These are phyloP conservation scores for Hyperoplus lanceolatus DNA, from an alignment of 2,797 vertebrate species.

Conservation along the genomic window DNA sequence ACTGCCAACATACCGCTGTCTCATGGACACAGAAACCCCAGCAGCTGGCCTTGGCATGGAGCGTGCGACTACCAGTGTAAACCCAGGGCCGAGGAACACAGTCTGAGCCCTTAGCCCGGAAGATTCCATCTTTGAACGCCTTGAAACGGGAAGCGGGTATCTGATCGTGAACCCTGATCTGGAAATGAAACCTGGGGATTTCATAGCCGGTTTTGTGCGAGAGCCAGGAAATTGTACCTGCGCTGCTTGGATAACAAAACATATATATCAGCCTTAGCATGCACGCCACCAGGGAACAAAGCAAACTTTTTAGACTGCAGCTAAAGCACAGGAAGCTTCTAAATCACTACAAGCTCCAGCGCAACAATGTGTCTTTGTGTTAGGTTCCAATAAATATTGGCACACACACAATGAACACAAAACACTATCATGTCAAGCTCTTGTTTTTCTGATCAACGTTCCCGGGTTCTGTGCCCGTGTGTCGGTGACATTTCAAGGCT, in stretches of 20 bases:
- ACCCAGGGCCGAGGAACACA: constrained; percentile 45
- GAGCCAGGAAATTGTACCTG: constrained; percentile 60
- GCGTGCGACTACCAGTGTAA: constrained; percentile 40
- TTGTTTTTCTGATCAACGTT: constrained; percentile 5
- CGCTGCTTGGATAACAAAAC: constrained; percentile 37
- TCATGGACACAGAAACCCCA: constrained; percentile 75
- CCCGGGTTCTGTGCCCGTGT: constrained; percentile 12
- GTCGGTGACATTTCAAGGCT: constrained; percentile 59
- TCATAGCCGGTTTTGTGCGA: constrained; percentile 46
- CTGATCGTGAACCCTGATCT: constrained; percentile 47
- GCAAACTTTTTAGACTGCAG: constrained; percentile 14
- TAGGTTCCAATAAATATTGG: constrained; percentile 49
- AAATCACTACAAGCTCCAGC: constrained; percentile 20
- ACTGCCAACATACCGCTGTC: constrained; percentile 67
- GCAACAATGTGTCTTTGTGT: constrained; percentile 52
- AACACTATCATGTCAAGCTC: constrained; percentile 14
- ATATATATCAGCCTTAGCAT: constrained; percentile 28
- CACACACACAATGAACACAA: constrained; percentile 21
- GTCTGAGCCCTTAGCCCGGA: constrained; percentile 46
- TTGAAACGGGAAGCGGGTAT: constrained; percentile 49
- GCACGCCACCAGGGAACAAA: constrained; percentile 23
- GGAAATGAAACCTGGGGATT: constrained; percentile 59
- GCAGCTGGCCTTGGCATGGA: constrained; percentile 74
- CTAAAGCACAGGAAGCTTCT: constrained; percentile 17
- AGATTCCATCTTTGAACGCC: constrained; percentile 14